phyloP scores from a whole-genome alignment of 2,797 vertebrate genomes.

The Ceyx erithaca region DNA sequence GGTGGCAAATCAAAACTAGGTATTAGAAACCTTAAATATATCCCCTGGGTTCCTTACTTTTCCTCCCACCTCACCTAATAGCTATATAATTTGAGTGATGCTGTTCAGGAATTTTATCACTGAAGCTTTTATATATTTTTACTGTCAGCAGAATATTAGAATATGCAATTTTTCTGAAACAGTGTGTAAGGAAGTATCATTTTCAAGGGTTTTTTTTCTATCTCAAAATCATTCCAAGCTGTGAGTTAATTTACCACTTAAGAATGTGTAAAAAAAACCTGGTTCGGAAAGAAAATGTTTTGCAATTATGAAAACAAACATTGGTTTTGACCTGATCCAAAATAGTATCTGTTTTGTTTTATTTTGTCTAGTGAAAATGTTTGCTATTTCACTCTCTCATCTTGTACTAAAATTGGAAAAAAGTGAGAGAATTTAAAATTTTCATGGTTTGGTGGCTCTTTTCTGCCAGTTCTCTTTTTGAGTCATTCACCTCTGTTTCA shows the following conservation, averaged over 20 bases:
- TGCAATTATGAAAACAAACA: neutral
- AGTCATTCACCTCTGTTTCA: neutral
- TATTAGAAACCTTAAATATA: neutral
- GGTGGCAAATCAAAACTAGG: neutral
- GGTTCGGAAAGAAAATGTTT: constrained; percentile 8
- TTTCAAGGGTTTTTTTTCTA: constrained; percentile 19
- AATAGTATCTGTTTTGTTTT: neutral
- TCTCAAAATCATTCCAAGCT: constrained; percentile 9
- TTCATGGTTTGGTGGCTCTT: neutral
- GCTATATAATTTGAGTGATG: neutral
- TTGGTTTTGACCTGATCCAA: neutral
- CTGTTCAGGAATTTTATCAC: neutral
- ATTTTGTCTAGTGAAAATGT: constrained; percentile 18
- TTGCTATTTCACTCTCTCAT: neutral
- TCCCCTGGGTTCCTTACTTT: neutral
- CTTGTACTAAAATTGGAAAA: neutral
- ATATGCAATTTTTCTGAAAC: neutral
- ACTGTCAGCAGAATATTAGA: neutral
- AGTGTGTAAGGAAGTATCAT: neutral
- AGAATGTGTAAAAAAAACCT: neutral
- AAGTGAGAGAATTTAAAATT: constrained; percentile 14
- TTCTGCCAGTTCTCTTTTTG: neutral
- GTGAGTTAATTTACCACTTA: constrained; percentile 8
- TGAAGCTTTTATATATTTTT: neutral
- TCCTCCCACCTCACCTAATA: neutral